Conservation (phyloP, 1,140 invertebrate species). For the Zaprionus kolodkinae region DNA sequence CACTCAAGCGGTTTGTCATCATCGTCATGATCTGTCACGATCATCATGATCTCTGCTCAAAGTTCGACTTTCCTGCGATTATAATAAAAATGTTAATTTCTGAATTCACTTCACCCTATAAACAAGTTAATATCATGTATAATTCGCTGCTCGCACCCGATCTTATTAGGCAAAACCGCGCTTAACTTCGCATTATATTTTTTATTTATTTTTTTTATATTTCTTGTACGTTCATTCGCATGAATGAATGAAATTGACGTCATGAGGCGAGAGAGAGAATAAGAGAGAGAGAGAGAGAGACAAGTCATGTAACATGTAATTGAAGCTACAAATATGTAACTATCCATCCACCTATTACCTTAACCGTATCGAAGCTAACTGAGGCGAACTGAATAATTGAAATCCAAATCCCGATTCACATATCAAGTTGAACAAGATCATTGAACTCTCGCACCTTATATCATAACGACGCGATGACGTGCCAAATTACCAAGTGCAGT, state of each 20-base stretch:
- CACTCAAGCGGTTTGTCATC: not conserved
- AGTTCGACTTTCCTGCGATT: not conserved
- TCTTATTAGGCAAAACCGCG: not conserved
- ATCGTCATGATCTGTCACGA: not conserved
- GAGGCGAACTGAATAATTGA: conserved; percentile 19
- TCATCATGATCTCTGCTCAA: not conserved
- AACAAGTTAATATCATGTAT: not conserved
- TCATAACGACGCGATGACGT: not conserved
- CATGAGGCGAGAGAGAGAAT: not conserved
- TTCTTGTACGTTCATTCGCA: not conserved
- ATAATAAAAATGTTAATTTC: not conserved
- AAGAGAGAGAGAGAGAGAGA: not conserved
- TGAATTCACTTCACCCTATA: conserved; percentile 5
- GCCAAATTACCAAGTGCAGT: not conserved
- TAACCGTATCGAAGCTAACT: not conserved
- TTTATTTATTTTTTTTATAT: not conserved
- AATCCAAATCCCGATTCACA: conserved; percentile 26
- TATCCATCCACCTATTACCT: conserved; percentile 12
- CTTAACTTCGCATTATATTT: not conserved
- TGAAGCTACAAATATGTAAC: conserved; percentile 24
- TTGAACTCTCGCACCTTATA: conserved; percentile 25
- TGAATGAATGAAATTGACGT: conserved; percentile 15
- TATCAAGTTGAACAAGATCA: conserved; percentile 40
- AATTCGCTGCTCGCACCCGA: not conserved
- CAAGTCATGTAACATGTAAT: conserved; percentile 26